Conservation (phyloP, 2,113 vertebrate species). For the Saguinus midas region DNA sequence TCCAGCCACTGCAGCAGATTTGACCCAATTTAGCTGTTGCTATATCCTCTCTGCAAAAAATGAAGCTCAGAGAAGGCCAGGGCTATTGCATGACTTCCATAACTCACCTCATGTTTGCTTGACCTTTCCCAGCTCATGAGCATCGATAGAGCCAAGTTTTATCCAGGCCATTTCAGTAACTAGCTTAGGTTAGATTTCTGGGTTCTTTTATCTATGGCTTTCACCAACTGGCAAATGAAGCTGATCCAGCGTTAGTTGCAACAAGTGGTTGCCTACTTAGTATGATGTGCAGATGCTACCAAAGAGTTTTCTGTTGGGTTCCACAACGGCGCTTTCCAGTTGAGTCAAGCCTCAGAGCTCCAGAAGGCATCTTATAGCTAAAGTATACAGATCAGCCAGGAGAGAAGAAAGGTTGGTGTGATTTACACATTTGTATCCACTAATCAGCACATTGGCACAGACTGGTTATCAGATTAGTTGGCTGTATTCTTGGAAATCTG, state of each 20-base stretch:
- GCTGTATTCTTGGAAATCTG: neutral
- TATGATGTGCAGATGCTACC: neutral
- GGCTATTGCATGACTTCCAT: neutral
- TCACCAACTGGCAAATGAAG: neutral
- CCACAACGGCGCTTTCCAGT: neutral
- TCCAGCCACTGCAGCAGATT: slow-evolving; percentile 28
- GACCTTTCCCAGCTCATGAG: neutral
- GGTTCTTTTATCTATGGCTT: neutral
- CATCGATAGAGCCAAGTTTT: neutral
- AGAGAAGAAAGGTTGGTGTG: neutral
- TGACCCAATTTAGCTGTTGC: slow-evolving; percentile 49
- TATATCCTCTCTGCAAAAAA: slow-evolving; percentile 39
- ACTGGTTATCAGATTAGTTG: neutral
- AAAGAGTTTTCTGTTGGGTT: neutral
- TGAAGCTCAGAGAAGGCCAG: slow-evolving; percentile 19
- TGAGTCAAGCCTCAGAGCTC: neutral
- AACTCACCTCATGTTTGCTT: neutral
- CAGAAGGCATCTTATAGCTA: neutral
- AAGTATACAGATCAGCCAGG: neutral
- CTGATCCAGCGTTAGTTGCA: neutral
- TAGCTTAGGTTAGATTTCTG: neutral
- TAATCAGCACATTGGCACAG: neutral
- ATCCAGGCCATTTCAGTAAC: neutral
- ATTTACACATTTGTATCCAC: neutral
- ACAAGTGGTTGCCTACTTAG: neutral